Conservation (phyloP, 1,140 invertebrate species). For the Hycleus cichorii region DNA sequence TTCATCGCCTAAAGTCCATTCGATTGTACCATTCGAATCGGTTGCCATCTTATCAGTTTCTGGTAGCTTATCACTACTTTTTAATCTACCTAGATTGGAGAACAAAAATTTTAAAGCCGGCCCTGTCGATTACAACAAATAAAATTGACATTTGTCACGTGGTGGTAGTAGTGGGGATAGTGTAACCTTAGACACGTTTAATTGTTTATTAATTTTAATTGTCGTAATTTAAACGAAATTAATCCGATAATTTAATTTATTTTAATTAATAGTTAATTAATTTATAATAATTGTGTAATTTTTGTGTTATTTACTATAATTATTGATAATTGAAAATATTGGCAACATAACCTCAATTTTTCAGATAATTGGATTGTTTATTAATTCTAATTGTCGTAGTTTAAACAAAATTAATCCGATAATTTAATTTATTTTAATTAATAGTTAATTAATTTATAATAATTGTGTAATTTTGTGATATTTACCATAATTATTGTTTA, state of each 20-base stretch:
- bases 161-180: no score
- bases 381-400: no score
- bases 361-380: no score
- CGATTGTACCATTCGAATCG: background rate
- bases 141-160: no score
- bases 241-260: background rate
- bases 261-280: background rate
- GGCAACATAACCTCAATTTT: background rate
- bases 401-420: no score
- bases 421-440: background rate
- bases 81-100: background rate
- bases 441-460: background rate
- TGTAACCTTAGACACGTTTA: no score
- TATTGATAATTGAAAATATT: background rate
- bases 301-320: no score
- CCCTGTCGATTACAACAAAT: no score
- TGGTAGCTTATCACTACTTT: slow-evolving; percentile 1
- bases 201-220: no score
- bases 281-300: background rate
- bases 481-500: background rate
- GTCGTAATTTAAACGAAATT: no score
- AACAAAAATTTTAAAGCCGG: no score
- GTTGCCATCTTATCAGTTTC: background rate
- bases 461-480: no score
- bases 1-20: slow-evolving; percentile 31